Base-by-base conservation (phyloP, 2,888 invertebrate species). In the Euphydryas editha region DNA sequence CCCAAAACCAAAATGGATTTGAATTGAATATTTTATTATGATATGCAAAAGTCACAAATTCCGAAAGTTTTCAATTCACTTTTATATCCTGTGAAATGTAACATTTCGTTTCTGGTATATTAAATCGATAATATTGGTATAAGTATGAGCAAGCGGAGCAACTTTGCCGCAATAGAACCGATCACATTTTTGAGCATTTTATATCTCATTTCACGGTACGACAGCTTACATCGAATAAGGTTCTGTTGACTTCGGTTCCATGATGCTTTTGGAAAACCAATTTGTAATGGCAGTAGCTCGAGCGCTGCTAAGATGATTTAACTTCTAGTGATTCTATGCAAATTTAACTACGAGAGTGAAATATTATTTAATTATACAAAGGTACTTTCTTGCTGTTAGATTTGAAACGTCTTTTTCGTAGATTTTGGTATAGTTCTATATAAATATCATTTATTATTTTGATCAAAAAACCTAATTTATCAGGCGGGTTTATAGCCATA, bases 191-290 rank as follows among this genome's bases (percentile, higher is more conserved):
- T 85, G 84, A 87, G 75, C 83, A 81, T 80, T 84, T 85, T 87
- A 88, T 86, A 88, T 87, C 85, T 87, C 81, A 87, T 90, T 90
- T 90, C 84, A 86, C 85, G 87, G 82, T 77, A 82, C 81, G 82
- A 84, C 85, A 87, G 85, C 82, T 86, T 74, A 75, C 75, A 69
- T 71, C 74, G 75, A 71, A 75, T 72, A 72, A 73, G 74, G 72
- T 72, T 72, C 70, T 72, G 76, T 76, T 71, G 73, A 74, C 75
- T 76, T 74, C 72, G 68, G 67, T 71, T 72, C 73, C 75, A 72
- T 67, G 74, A 75, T 76, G 80, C 77, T 81, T 82, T 83, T 79
- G 80, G 77, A 84, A 89, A 90, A 89, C 81, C 87, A 87, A 90
- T 89, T 86, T 87, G 76, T 82, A 78, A 78, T 81, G 79, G 78